Conservation (phyloP, 2,797 vertebrate genomes). For the Gymnocypris eckloni region DNA sequence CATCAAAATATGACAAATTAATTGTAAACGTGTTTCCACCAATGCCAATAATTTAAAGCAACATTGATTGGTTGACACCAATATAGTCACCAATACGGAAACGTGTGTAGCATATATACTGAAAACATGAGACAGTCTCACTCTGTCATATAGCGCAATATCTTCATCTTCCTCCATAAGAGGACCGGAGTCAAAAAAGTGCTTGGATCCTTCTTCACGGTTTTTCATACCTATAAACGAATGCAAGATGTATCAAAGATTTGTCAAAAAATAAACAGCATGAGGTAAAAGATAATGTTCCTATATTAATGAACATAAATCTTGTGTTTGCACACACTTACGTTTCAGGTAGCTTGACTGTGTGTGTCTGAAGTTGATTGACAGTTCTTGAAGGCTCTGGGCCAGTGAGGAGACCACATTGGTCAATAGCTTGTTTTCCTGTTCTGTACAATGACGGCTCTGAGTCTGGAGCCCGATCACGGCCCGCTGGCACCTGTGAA, state of each 20-base stretch:
- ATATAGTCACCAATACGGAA: neutral
- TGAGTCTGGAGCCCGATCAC: conserved; percentile 89
- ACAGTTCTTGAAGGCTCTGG: conserved; percentile 94
- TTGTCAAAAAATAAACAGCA: neutral
- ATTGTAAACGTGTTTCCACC: neutral
- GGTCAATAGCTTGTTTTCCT: conserved; percentile 90
- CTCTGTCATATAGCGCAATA: conserved; percentile 88
- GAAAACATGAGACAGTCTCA: conserved; percentile 64
- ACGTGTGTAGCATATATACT: neutral
- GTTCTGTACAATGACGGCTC: conserved; percentile 89
- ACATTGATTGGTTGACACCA: neutral
- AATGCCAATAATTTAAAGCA: neutral
- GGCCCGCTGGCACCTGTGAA: conserved; percentile 95
- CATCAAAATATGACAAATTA: neutral
- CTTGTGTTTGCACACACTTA: conserved; percentile 71
- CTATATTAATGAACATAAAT: neutral
- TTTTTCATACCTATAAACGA: conserved; percentile 91
- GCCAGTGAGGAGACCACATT: conserved; percentile 95
- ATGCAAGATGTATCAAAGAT: conserved; percentile 39
- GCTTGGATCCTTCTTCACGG: conserved; percentile 95
- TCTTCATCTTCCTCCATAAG: conserved; percentile 95
- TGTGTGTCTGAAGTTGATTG: conserved; percentile 90
- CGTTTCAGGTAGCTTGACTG: conserved; percentile 97
- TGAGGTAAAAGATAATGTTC: neutral
- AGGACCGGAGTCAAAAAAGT: conserved; percentile 96